phyloP scores from a whole-genome alignment of 1,140 invertebrate genomes.

The Brachionus angularis region DNA sequence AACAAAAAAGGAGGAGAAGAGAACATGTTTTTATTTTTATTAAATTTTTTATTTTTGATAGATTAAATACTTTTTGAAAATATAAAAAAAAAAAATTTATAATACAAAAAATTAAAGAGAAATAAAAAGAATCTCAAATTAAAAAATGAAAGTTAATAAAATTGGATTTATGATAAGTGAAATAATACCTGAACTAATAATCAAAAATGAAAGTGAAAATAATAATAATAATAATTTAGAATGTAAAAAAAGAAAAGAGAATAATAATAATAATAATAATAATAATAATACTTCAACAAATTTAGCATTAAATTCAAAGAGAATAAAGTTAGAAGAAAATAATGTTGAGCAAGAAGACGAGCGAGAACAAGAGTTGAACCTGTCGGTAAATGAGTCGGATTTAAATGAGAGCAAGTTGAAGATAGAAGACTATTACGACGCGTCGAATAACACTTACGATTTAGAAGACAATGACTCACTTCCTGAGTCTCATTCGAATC shows the following conservation, averaged over 20 bases:
- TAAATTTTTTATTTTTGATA: too few species aligned
- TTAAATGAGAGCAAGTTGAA: neutral
- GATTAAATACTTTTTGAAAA: neutral
- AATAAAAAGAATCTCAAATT: neutral
- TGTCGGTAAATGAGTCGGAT: neutral
- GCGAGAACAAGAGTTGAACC: neutral
- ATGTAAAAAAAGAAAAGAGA: neutral
- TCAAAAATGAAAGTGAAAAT: neutral
- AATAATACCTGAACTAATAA: conserved; percentile 38
- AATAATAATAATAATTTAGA: neutral
- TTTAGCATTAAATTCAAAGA: too few species aligned
- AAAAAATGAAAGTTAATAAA: conserved; percentile 37
- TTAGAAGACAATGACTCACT: too few species aligned
- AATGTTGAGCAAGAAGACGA: conserved; percentile 15
- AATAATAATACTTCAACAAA: too few species aligned
- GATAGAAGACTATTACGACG: neutral
- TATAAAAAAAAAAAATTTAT: conserved; percentile 39
- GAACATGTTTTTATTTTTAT: too few species aligned
- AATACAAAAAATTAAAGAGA: neutral
- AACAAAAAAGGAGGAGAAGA: too few species aligned
- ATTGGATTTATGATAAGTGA: conserved; percentile 39
- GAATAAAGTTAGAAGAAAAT: neutral
- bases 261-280: neutral
- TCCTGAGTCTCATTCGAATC: too few species aligned
- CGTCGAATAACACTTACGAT: neutral